A percentile compares a stretch with the other conserved stretches of the same genome.
phyloP scores from a whole-genome alignment of 2,888 invertebrate genomes.

The Pristionchus maxplancki region DNA sequence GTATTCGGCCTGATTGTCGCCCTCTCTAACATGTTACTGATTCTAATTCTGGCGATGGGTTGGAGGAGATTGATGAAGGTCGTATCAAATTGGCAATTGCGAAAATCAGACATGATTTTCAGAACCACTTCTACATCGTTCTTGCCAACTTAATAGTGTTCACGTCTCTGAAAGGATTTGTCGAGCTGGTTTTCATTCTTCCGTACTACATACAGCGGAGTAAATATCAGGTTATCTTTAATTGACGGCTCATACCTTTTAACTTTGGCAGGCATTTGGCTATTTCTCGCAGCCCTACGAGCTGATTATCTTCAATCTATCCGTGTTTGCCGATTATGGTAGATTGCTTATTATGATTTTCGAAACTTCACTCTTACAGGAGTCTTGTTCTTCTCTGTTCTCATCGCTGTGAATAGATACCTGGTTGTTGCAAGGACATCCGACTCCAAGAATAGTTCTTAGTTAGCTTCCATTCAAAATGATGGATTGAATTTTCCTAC shows the following conservation, averaged over 20 bases:
- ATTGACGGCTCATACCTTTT: not conserved
- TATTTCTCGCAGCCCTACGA: not conserved
- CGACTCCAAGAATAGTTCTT: not conserved
- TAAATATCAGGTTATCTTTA: not conserved
- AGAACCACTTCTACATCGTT: slow-evolving; percentile 2
- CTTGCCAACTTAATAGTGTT: not conserved
- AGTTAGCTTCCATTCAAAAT: not conserved
- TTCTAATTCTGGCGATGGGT: not conserved
- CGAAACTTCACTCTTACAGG: not conserved
- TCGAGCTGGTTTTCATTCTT: slow-evolving; percentile 16
- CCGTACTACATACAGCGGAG: not conserved
- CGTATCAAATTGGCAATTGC: no score
- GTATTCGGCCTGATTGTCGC: not conserved
- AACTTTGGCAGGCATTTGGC: not conserved
- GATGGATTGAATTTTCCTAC: not conserved
- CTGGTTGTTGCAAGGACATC: not conserved
- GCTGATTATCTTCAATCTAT: not conserved
- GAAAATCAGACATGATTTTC: no score
- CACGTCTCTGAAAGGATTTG: not conserved
- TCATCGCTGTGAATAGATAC: not conserved
- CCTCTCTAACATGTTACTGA: not conserved
- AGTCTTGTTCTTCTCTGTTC: slow-evolving; percentile 3
- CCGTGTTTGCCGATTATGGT: not conserved
- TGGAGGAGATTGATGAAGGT: not conserved
- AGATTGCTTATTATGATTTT: not conserved